These are phyloP conservation scores for Montipora cactus DNA, from an alignment of 64 coral and sea anemone genomes.

Conservation along the genomic window DNA sequence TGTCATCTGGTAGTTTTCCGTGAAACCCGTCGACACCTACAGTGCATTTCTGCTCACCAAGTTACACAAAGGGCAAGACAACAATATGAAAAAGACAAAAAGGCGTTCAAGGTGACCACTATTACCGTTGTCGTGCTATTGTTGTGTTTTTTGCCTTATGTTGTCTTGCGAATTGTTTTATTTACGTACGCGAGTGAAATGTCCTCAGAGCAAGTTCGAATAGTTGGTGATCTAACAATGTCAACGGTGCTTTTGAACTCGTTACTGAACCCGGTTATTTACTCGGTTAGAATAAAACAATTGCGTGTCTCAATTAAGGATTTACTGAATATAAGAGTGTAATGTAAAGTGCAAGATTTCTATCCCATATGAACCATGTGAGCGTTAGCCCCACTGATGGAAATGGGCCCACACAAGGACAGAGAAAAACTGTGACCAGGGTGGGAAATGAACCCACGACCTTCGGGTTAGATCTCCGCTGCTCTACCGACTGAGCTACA, in stretches of 20 bases:
- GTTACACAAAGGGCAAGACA: background rate
- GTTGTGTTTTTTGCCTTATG: background rate
- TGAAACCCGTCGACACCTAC: background rate
- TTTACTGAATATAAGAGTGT: too few species aligned
- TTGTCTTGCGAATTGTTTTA: background rate
- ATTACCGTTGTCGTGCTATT: background rate
- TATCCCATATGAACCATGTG: too few species aligned
- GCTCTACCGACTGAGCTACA: too few species aligned
- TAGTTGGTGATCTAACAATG: background rate
- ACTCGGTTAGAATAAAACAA: background rate
- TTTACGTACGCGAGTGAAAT: background rate
- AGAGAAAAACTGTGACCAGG: too few species aligned
- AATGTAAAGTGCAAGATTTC: too few species aligned
- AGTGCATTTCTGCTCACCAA: background rate
- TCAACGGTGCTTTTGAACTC: background rate
- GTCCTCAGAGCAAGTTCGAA: background rate
- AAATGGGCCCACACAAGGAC: too few species aligned
- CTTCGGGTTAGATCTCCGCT: too few species aligned
- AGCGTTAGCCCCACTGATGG: too few species aligned
- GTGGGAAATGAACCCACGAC: too few species aligned
- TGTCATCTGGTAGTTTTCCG: background rate
- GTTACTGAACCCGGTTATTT: background rate
- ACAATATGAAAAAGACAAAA: background rate
- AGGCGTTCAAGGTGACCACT: background rate
- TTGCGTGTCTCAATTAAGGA: background rate